Conservation (phyloP, 2,113 vertebrate genomes). For the Papio anubis region DNA sequence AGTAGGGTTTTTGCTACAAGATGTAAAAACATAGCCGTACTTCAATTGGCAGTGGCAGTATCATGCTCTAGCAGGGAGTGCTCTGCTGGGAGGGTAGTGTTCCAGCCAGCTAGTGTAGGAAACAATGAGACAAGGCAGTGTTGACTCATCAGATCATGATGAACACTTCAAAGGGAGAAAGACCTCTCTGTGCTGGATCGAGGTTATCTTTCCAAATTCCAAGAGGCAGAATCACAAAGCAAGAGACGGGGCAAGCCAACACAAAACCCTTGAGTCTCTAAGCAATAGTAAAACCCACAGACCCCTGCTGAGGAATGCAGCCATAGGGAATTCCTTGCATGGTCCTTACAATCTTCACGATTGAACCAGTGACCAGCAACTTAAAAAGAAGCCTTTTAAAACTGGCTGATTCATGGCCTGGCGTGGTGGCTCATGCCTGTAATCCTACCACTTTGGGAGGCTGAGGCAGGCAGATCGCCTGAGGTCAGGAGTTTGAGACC, state of each 20-base stretch:
- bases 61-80: background rate
- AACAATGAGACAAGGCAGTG: background rate
- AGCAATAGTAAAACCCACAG: background rate
- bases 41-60: background rate
- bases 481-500: no score
- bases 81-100: background rate
- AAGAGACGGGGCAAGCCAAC: background rate
- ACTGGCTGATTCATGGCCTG: background rate
- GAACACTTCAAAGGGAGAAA: background rate
- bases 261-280: background rate
- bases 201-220: background rate
- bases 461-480: accelerated
- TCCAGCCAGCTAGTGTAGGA: background rate
- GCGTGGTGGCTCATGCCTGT: accelerated
- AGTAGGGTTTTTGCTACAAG: background rate
- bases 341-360: background rate
- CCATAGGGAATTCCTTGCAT: background rate
- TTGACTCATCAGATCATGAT: background rate
- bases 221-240: background rate
- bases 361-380: background rate
- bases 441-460: no score
- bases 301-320: background rate
- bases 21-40: background rate
- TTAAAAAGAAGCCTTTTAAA: background rate
- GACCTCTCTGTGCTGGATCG: background rate